phyloP scores from a whole-genome alignment of 2,797 vertebrate species.

The Pelobates cultripes region DNA sequence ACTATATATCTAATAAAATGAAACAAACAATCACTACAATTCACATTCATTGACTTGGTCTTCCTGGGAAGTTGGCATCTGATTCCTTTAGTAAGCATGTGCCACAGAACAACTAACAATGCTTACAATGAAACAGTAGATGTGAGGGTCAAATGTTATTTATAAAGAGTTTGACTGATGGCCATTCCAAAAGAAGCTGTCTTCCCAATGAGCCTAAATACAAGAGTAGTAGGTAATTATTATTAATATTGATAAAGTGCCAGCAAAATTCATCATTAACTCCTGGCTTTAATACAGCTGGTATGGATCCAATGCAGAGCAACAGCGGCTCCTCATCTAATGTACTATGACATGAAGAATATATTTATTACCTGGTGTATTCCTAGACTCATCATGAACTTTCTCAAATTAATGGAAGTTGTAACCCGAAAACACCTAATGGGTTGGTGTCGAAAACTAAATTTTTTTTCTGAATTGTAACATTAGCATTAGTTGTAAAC shows the following conservation, averaged over 20 bases:
- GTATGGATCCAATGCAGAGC: background rate
- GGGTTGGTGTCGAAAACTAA: too few species aligned
- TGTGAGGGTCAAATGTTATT: slow-evolving; percentile 2
- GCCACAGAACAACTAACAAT: background rate
- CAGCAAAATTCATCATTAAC: background rate
- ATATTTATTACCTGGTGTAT: background rate
- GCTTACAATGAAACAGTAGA: background rate
- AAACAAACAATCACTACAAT: background rate
- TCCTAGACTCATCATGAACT: background rate
- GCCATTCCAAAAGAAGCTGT: background rate
- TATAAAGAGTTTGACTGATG: slow-evolving; percentile 5
- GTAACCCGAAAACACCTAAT: background rate
- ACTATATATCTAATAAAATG: background rate
- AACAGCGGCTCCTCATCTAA: background rate
- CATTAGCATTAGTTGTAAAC: too few species aligned
- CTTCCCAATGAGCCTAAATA: background rate
- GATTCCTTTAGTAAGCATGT: background rate
- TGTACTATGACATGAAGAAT: too few species aligned
- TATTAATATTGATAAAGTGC: too few species aligned
- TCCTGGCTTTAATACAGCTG: slow-evolving; percentile 12
- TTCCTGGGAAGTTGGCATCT: background rate
- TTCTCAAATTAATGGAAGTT: background rate
- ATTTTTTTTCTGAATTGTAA: too few species aligned
- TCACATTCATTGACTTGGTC: background rate
- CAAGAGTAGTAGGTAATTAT: slow-evolving; percentile 12